Evolutionary conservation across 1,140 invertebrate genomes (phyloP).

Genomic region (Himalopsyche phryganea): DNA sequence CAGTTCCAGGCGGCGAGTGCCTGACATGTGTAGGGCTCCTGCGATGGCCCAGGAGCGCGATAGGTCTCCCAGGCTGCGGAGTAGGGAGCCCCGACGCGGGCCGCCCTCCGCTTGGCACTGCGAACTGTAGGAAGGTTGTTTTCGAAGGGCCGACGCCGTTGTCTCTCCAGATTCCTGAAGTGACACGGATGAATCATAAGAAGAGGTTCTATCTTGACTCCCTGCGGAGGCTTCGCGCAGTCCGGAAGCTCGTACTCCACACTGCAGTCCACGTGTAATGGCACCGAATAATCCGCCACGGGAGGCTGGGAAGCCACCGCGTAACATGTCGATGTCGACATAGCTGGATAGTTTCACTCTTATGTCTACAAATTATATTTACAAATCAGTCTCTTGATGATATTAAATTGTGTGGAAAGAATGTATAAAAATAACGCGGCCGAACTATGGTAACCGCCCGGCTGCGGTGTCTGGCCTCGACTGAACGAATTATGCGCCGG

Average conservation of each 20-base stretch:
- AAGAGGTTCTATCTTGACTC: conserved; percentile 62
- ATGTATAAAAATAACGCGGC: conserved; percentile 19
- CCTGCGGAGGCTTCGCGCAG: conserved; percentile 67
- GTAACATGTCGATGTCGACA: conserved; percentile 20
- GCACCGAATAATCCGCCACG: conserved; percentile 63
- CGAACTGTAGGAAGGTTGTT: conserved; percentile 59
- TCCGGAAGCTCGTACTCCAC: conserved; percentile 74
- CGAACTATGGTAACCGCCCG: conserved; percentile 13
- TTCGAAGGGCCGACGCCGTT: conserved; percentile 63
- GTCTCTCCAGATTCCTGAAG: conserved; percentile 66
- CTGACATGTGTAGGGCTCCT: conserved; percentile 23
- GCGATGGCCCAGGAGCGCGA: conserved; percentile 5
- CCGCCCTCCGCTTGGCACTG: neutral
- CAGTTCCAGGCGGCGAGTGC: conserved; percentile 13
- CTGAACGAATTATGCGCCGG: neutral
- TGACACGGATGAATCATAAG: conserved; percentile 75
- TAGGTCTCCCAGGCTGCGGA: conserved; percentile 8
- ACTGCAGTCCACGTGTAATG: conserved; percentile 71
- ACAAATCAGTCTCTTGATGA: conserved; percentile 26
- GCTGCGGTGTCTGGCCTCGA: conserved; percentile 18
- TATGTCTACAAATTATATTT: conserved; percentile 16
- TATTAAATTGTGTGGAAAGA: conserved; percentile 17
- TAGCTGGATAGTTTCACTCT: conserved; percentile 8
- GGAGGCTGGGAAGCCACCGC: conserved; percentile 23
- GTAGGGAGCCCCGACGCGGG: conserved; percentile 15